These are phyloP conservation scores for Hydrolagus affinis DNA, from an alignment of 2,113 vertebrate species.

Conservation along the genomic window DNA sequence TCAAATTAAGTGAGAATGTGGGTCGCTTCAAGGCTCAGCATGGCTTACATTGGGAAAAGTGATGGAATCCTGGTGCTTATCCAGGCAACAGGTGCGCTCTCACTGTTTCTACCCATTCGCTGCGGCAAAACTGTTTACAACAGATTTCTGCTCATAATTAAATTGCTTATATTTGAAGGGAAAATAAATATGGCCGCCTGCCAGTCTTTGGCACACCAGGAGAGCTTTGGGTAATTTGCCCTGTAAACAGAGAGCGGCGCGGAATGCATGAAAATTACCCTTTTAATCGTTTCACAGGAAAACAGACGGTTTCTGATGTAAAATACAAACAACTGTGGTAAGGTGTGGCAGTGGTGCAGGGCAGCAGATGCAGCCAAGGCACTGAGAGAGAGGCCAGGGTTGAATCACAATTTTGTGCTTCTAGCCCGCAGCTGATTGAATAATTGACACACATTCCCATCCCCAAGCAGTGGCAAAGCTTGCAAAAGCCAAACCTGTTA, in stretches of 20 bases:
- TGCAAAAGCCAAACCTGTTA: too few relatives aligned
- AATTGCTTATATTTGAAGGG: constrained; percentile 1
- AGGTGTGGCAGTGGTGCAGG: background rate
- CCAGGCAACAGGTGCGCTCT: constrained; percentile 17
- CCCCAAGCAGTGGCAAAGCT: too few relatives aligned
- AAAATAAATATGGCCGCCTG: constrained; percentile 23
- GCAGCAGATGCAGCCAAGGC: background rate
- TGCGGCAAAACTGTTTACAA: background rate
- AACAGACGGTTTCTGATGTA: background rate
- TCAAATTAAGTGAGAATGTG: background rate
- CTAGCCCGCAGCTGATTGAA: too few relatives aligned
- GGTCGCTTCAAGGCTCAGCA: background rate
- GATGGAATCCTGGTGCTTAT: constrained; percentile 1
- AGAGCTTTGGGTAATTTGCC: constrained; percentile 7
- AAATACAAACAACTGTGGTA: background rate
- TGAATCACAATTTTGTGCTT: too few relatives aligned
- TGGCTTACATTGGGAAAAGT: background rate
- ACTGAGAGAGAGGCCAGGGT: background rate
- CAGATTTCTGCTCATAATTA: constrained; percentile 11
- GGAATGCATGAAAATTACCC: constrained; percentile 20
- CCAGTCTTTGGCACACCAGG: constrained; percentile 23
- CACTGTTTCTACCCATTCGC: background rate
- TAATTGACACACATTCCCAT: too few relatives aligned
- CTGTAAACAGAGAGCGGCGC: background rate
- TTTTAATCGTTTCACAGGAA: constrained; percentile 4